phyloP scores from a whole-genome alignment of 2,888 invertebrate genomes.

The Vandiemenella viatica region DNA sequence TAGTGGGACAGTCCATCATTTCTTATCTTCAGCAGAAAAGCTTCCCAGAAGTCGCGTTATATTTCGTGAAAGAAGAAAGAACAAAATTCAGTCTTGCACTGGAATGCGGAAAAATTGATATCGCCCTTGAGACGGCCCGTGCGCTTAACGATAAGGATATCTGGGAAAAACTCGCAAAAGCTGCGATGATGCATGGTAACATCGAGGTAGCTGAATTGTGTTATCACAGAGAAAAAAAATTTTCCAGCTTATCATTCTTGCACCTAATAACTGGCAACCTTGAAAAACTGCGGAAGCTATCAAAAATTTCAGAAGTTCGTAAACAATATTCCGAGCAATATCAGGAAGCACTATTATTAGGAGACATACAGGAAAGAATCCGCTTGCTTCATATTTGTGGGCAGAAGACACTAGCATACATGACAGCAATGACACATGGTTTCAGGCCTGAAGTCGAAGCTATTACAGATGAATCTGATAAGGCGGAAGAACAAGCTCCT shows the following conservation, averaged over 20 bases:
- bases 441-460: conserved; percentile 63
- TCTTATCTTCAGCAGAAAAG: conserved; percentile 97
- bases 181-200: conserved; percentile 82
- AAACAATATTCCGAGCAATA: conserved; percentile 94
- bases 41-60: conserved; percentile 95
- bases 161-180: conserved; percentile 90
- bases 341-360: conserved; percentile 81
- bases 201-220: conserved; percentile 89
- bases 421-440: conserved; percentile 88
- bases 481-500: conserved; percentile 45
- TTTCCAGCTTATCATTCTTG: conserved; percentile 93
- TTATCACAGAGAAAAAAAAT: conserved; percentile 97
- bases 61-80: conserved; percentile 97
- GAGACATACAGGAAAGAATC: conserved; percentile 80
- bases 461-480: no score
- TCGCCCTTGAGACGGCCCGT: conserved; percentile 90
- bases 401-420: conserved; percentile 70
- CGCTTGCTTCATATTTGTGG: conserved; percentile 52
- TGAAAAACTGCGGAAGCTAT: conserved; percentile 95
- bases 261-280: conserved; percentile 96
- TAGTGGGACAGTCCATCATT: conserved; percentile 98
- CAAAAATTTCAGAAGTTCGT: conserved; percentile 94
- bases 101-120: conserved; percentile 96
- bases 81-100: conserved; percentile 88
- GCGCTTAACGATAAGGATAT: conserved; percentile 83